A percentile compares a stretch with the other conserved stretches of the same genome.
Conservation (phyloP, 1,140 invertebrate species). For the Drosophila parabipectinata region DNA sequence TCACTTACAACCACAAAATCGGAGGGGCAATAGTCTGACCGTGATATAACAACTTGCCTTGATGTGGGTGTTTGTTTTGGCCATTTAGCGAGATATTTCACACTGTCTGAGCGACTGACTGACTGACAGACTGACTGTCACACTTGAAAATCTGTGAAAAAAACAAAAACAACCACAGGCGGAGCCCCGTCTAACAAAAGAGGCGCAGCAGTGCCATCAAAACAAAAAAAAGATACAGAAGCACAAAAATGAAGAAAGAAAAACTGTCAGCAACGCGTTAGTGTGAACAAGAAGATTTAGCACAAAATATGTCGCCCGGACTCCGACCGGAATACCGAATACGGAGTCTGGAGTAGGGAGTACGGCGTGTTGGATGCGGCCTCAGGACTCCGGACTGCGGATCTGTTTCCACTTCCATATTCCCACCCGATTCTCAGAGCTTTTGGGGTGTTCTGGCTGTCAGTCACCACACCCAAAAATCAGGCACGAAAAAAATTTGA, state of each 20-base stretch:
- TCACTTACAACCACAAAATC: slow-evolving; percentile 11
- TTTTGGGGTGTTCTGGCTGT: slow-evolving; percentile 32
- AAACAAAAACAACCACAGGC: slow-evolving; percentile 51
- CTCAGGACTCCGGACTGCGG: slow-evolving; percentile 18
- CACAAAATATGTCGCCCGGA: slow-evolving; percentile 70
- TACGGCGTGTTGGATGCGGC: slow-evolving; percentile 20
- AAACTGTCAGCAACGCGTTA: slow-evolving; percentile 75
- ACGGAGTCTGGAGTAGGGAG: slow-evolving; percentile 5
- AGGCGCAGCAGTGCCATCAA: slow-evolving; percentile 15
- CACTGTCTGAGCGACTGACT: slow-evolving; percentile 52
- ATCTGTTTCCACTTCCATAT: slow-evolving; percentile 15
- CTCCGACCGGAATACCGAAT: slow-evolving; percentile 8
- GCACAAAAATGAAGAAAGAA: slow-evolving; percentile 61
- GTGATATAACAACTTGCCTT: slow-evolving; percentile 62
- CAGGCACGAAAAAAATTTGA: slow-evolving; percentile 18
- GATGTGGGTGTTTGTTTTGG: slow-evolving; percentile 70
- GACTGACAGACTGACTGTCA: slow-evolving; percentile 53
- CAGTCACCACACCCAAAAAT: slow-evolving; percentile 33
- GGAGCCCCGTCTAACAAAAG: slow-evolving; percentile 30
- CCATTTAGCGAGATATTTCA: slow-evolving; percentile 76
- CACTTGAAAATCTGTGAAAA: slow-evolving; percentile 63
- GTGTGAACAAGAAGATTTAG: slow-evolving; percentile 81
- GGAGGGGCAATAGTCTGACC: slow-evolving; percentile 43
- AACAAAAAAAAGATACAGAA: slow-evolving; percentile 41
- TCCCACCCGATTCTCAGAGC: slow-evolving; percentile 17